Base-by-base conservation (phyloP, 37 sponge, comb jelly and placozoan genomes). In the Diacarnus erythraeanus region DNA sequence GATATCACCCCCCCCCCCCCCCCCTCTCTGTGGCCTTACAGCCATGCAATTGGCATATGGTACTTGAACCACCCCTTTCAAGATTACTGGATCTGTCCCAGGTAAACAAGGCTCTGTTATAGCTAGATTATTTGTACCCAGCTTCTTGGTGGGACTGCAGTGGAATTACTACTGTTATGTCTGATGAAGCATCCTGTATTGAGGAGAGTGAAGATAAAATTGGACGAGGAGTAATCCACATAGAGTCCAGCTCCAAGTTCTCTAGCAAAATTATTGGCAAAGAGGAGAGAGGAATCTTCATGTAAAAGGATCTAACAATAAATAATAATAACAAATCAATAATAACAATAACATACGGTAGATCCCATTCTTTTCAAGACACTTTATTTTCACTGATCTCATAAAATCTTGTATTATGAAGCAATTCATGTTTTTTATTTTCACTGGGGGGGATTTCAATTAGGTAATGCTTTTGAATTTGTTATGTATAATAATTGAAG, bases 131-230 rank as follows among this genome's bases (percentile, higher is more conserved):
- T n/a, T 15, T 47, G 61, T 60, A 87, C 91, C 91, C 91, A 91
- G n/a, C 73, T n/a, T 40, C 23, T 41, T 18, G 87, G 91, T 0
- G 68, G 70, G 4, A 82, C 38, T 38, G 82, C 91, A 0, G 39
- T 35, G n/a, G n/a, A n/a, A 15, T 31, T 41, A 20, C 27, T 36
- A 2, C 44, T 61, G 39, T 77, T 54, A 59, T 91, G 86, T 39
- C 84, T 78, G 10, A 91, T 82, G 76, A 91, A 91, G 60, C 91
- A 91, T 59, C 77, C 78, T 1, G 81, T 76, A 43, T 91, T 91
- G 54, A 91, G 82, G 21, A 91, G 43, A 27, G 82, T 47, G 31
- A 91, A 59, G 64, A 91, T 71, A 59, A 83, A 86, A 57, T 78
- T 79, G 47, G 40, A 68, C 2, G 87, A 78, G n/a, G 81, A 36